Conservation (phyloP, 2,113 vertebrate genomes). For the Nothocercus julius region DNA sequence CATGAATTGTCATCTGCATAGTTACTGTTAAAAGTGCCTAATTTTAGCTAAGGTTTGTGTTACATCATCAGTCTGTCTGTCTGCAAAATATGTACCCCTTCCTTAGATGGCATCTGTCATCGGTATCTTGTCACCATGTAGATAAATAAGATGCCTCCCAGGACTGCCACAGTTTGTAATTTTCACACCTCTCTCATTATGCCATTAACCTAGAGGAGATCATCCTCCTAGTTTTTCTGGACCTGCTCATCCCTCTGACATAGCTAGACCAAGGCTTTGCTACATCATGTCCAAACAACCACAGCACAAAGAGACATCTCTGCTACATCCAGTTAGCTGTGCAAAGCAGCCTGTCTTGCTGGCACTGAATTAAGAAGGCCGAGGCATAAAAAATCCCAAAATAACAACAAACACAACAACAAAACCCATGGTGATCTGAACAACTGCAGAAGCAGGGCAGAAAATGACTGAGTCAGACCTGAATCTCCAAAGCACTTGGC, state of each 20-base stretch:
- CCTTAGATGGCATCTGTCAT: slow-evolving; percentile 22
- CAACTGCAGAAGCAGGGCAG: not conserved
- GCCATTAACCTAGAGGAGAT: slow-evolving; percentile 6
- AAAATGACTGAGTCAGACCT: not conserved
- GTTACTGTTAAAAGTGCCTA: not conserved
- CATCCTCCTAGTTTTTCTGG: not conserved
- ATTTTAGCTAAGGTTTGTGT: not conserved
- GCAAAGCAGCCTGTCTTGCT: not conserved
- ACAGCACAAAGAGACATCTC: slow-evolving; percentile 15
- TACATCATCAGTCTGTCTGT: not conserved
- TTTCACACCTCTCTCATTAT: slow-evolving; percentile 46
- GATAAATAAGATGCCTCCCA: slow-evolving; percentile 27
- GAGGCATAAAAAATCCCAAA: not conserved
- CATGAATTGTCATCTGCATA: not conserved
- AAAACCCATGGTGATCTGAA: not conserved
- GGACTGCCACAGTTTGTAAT: not conserved
- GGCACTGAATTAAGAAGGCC: not conserved
- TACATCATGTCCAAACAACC: slow-evolving; percentile 56
- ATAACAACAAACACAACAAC: too few species aligned
- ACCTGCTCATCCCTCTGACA: slow-evolving; percentile 35
- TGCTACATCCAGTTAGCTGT: slow-evolving; percentile 31
- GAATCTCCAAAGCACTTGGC: not conserved
- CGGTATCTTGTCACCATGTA: not conserved
- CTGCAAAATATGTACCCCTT: not conserved
- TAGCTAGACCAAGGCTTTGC: slow-evolving; percentile 32